phyloP scores from a whole-genome alignment of 1,140 invertebrate genomes.

The Drosophila subpulchrella region DNA sequence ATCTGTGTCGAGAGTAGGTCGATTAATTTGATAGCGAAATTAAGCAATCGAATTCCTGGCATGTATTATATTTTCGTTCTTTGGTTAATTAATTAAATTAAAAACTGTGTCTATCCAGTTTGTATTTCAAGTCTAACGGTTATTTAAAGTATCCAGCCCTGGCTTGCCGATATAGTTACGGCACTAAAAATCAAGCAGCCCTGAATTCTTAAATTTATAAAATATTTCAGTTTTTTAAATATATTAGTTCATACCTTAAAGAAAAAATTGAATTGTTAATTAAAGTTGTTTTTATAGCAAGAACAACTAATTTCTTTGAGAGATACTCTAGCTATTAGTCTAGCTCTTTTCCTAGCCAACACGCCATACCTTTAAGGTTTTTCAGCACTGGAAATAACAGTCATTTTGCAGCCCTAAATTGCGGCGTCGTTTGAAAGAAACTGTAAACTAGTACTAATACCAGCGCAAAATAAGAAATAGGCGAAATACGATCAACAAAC shows the following conservation, averaged over 20 bases:
- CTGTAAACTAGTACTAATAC: constrained; percentile 78
- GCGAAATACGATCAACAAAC: constrained; percentile 14
- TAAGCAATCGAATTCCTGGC: too few relatives aligned
- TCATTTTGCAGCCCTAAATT: constrained; percentile 54
- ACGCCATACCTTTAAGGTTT: background rate
- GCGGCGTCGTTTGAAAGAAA: constrained; percentile 80
- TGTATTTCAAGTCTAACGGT: background rate
- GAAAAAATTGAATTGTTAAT: too few relatives aligned
- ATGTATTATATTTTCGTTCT: too few relatives aligned
- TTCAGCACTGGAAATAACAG: constrained; percentile 44
- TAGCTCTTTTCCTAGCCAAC: background rate
- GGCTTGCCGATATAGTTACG: background rate
- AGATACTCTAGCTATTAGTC: background rate
- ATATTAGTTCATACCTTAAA: too few relatives aligned
- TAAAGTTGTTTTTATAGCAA: background rate
- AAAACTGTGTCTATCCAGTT: background rate
- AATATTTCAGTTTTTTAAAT: too few relatives aligned
- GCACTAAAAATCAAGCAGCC: background rate
- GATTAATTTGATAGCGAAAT: background rate
- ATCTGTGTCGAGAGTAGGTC: background rate
- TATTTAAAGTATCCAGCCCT: background rate
- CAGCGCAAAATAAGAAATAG: constrained; percentile 52
- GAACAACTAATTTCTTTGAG: background rate
- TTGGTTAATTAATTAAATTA: too few relatives aligned
- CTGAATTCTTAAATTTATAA: background rate